Conservation (phyloP, 2,113 vertebrate species). For the Monarcha castaneiventris region DNA sequence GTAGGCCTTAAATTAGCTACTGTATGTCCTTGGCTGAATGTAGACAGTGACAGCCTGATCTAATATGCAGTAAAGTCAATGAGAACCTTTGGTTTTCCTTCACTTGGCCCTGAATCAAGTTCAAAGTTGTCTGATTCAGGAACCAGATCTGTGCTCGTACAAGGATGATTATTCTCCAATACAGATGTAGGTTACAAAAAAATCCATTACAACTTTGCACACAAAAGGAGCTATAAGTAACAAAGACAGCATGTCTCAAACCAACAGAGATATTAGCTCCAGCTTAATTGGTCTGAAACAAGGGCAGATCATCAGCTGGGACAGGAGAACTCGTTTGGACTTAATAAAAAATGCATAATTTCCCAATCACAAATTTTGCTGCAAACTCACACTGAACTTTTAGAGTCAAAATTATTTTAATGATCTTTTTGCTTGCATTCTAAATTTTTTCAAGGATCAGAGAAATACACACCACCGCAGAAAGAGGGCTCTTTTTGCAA, state of each 20-base stretch:
- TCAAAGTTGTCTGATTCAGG: conserved; percentile 19
- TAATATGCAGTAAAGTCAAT: neutral
- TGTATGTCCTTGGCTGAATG: neutral
- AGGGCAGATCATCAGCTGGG: conserved; percentile 53
- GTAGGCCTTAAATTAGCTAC: conserved; percentile 6
- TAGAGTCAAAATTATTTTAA: neutral
- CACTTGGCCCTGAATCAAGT: conserved; percentile 6
- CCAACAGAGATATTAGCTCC: conserved; percentile 47
- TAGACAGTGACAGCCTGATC: neutral
- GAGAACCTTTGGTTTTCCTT: neutral
- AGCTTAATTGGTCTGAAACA: conserved; percentile 60
- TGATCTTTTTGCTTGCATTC: neutral
- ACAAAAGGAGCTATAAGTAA: conserved; percentile 47
- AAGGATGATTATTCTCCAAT: conserved; percentile 1
- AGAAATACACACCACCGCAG: neutral
- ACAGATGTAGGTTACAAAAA: conserved; percentile 45
- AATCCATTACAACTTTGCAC: conserved; percentile 7
- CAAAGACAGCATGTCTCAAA: conserved; percentile 45
- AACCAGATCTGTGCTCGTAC: neutral
- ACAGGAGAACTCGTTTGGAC: conserved; percentile 27
- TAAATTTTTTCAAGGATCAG: neutral
- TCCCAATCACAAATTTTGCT: neutral
- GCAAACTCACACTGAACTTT: neutral
- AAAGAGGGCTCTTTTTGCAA: neutral
- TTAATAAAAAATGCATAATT: conserved; percentile 34